These are phyloP conservation scores for Protomyctophum bolini DNA, from an alignment of 2,113 vertebrate species.

Conservation along the genomic window DNA sequence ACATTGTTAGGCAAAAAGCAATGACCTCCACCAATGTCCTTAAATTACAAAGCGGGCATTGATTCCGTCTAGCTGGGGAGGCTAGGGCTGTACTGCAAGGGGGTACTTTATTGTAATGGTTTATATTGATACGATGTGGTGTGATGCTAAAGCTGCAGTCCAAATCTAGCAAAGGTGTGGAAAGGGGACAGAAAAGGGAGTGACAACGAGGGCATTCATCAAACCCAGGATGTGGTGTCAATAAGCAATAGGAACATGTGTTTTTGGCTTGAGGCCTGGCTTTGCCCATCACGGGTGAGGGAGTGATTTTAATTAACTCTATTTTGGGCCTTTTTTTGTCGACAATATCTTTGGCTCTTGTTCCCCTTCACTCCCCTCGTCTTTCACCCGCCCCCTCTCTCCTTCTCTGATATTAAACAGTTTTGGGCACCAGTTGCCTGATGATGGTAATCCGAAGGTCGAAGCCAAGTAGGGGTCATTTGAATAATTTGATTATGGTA, in stretches of 20 bases:
- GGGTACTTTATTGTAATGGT: no score
- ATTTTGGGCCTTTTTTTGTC: slow-evolving; percentile 52
- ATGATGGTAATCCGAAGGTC: slow-evolving; percentile 67
- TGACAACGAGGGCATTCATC: no score
- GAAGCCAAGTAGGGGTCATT: slow-evolving; percentile 56
- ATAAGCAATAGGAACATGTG: slow-evolving; percentile 34
- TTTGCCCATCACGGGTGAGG: slow-evolving; percentile 42
- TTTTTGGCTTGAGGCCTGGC: slow-evolving; percentile 17
- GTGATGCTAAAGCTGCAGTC: no score
- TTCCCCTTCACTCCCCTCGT: neutral
- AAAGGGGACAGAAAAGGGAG: no score
- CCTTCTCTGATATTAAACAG: slow-evolving; percentile 54
- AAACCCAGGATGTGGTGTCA: slow-evolving; percentile 24
- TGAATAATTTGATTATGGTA: slow-evolving; percentile 71
- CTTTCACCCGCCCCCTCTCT: neutral
- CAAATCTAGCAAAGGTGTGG: no score
- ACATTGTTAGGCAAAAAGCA: no score
- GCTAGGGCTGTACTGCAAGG: no score
- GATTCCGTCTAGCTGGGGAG: no score
- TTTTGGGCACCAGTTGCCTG: slow-evolving; percentile 51
- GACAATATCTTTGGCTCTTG: slow-evolving; percentile 41
- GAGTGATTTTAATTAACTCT: slow-evolving; percentile 69
- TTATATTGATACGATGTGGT: no score
- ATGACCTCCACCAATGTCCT: no score
- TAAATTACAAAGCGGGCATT: no score